These are phyloP conservation scores for Heliconius ismenius DNA, from an alignment of 2,888 invertebrate species.

Conservation along the genomic window DNA sequence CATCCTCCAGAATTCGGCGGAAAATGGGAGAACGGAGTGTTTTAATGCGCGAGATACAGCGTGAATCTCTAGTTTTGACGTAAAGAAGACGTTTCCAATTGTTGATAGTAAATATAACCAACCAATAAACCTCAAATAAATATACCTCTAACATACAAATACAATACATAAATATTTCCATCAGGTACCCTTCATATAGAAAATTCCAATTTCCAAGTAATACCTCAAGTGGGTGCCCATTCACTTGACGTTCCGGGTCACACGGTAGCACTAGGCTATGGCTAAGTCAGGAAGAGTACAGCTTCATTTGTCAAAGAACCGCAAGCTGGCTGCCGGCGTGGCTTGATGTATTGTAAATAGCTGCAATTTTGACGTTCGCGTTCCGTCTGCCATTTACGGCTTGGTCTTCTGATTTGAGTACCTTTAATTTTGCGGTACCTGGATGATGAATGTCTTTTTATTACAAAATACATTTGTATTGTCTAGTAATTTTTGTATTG, in stretches of 20 bases:
- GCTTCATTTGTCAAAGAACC: constrained; percentile 77
- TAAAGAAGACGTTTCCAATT: background rate
- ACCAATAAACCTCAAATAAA: background rate
- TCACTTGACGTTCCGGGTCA: constrained; percentile 52
- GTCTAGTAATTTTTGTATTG: background rate
- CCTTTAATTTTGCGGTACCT: constrained; percentile 56
- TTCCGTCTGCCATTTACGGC: constrained; percentile 57
- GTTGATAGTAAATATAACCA: background rate
- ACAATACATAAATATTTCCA: constrained; percentile 33
- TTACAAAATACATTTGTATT: constrained; percentile 37
- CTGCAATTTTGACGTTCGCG: constrained; percentile 68
- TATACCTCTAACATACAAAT: constrained; percentile 13
- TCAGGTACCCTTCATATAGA: constrained; percentile 22
- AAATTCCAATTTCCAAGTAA: constrained; percentile 35
- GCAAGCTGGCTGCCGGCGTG: constrained; percentile 57
- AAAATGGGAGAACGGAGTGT: no score
- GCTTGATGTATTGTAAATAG: constrained; percentile 67
- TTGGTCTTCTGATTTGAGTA: constrained; percentile 60
- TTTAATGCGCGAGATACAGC: no score
- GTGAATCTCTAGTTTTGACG: no score
- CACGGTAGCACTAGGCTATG: constrained; percentile 50
- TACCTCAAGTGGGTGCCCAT: constrained; percentile 38
- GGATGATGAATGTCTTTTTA: constrained; percentile 61
- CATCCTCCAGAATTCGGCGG: no score
- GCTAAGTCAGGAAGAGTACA: constrained; percentile 51